Conservation (phyloP, 2,888 invertebrate species). For the Crossocerus cetratus region DNA sequence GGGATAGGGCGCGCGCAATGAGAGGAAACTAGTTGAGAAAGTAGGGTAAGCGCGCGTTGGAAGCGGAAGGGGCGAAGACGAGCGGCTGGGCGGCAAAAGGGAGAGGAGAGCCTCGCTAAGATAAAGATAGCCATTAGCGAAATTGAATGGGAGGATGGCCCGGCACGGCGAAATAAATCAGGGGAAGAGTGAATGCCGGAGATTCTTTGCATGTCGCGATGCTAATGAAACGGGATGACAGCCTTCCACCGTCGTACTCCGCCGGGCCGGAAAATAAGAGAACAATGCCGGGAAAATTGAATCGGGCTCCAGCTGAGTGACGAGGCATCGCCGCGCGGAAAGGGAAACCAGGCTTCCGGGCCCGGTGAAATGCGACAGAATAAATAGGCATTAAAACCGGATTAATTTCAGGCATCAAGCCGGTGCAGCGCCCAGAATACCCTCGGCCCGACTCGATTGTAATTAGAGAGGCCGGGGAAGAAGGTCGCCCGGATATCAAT, state of each 20-base stretch:
- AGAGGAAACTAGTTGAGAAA: not conserved
- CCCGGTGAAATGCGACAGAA: not conserved
- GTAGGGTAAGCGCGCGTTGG: not conserved
- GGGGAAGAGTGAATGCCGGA: conserved; percentile 1
- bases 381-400: not conserved
- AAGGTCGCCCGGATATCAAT: no score
- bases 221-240: conserved; percentile 2
- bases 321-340: not conserved
- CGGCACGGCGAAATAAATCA: not conserved
- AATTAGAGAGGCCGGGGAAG: no score
- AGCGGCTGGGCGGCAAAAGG: not conserved
- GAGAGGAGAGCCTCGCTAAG: not conserved
- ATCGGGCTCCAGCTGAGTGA: not conserved
- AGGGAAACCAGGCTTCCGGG: not conserved
- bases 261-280: not conserved
- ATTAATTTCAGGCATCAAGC: no score
- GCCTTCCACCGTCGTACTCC: not conserved
- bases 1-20: not conserved
- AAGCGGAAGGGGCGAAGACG: not conserved
- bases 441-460: no score
- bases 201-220: not conserved
- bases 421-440: no score
- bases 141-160: conserved; percentile 1
- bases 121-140: not conserved
- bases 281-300: not conserved